These are phyloP conservation scores for Aphyosemion australe DNA, from an alignment of 2,113 vertebrate genomes.

Conservation along the genomic window DNA sequence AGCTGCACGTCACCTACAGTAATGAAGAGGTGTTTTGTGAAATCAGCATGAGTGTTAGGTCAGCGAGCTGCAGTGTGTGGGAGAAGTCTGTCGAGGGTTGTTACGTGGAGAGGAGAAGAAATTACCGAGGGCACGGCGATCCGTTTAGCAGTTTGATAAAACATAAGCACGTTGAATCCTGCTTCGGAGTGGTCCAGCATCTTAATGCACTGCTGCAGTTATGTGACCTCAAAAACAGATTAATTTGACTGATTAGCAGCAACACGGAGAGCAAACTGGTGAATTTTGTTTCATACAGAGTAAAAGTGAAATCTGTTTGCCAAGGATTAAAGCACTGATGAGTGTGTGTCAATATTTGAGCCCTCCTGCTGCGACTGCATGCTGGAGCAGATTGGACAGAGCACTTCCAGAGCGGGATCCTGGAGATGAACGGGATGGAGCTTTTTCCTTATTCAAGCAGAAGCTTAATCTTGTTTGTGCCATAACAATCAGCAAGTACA, in stretches of 20 bases:
- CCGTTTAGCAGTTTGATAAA: constrained; percentile 42
- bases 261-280: not conserved
- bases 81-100: constrained; percentile 51
- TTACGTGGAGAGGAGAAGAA: constrained; percentile 28
- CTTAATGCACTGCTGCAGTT: constrained; percentile 18
- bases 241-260: not conserved
- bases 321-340: constrained; percentile 19
- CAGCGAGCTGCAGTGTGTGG: constrained; percentile 48
- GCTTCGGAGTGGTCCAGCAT: constrained; percentile 12
- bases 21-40: constrained; percentile 56
- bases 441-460: not conserved
- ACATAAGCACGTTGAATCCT: constrained; percentile 19
- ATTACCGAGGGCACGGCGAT: constrained; percentile 53
- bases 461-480: not conserved
- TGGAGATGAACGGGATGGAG: constrained; percentile 24
- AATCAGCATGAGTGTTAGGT: constrained; percentile 41
- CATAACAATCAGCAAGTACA: not conserved
- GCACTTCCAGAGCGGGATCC: constrained; percentile 12
- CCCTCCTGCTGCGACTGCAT: constrained; percentile 21
- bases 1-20: constrained; percentile 18
- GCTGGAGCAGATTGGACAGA: constrained; percentile 24
- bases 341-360: constrained; percentile 46
- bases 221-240: constrained; percentile 5
- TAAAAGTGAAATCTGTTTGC: constrained; percentile 1
- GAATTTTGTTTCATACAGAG: not conserved